Percentiles rank a stretch among this genome's conserved stretches.
phyloP scores from a whole-genome alignment of 2,113 vertebrate genomes.

The Colinus virginianus region DNA sequence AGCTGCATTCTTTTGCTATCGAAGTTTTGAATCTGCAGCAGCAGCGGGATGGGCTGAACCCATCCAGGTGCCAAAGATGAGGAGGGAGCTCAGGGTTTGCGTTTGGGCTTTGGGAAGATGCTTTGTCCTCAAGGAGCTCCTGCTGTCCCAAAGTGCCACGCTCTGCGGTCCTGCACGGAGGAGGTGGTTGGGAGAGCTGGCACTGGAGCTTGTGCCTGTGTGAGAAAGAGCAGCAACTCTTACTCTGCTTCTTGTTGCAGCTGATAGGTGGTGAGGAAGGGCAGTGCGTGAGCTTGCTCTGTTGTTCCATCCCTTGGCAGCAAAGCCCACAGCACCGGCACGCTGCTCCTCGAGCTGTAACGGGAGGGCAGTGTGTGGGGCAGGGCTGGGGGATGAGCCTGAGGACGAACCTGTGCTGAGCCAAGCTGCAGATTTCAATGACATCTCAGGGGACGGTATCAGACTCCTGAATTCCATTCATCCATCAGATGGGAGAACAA shows the following conservation, averaged over 20 bases:
- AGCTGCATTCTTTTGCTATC: constrained; percentile 6
- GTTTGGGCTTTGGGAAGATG: constrained; percentile 17
- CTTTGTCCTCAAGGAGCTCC: not conserved
- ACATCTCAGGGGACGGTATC: constrained; percentile 90
- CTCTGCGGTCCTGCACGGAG: not conserved
- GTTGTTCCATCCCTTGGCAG: not conserved
- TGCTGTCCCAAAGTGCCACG: not conserved
- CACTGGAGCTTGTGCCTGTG: not conserved
- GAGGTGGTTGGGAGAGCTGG: not conserved
- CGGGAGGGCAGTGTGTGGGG: not conserved
- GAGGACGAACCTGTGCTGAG: constrained; percentile 43
- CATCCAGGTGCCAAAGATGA: constrained; percentile 48
- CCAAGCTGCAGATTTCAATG: constrained; percentile 83
- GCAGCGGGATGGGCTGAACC: not conserved
- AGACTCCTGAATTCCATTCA: constrained; percentile 88
- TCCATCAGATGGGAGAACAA: constrained; percentile 92
- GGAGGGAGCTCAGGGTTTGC: not conserved
- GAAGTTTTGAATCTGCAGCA: constrained; percentile 19
- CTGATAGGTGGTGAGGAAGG: too few species aligned
- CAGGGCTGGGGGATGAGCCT: not conserved
- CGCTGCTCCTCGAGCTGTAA: too few species aligned
- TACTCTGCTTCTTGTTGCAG: not conserved
- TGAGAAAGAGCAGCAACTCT: not conserved
- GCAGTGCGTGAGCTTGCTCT: not conserved
- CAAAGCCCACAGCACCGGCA: too few species aligned